These are phyloP conservation scores for Pandion haliaetus DNA, from an alignment of 2,113 vertebrate species.

Conservation along the genomic window DNA sequence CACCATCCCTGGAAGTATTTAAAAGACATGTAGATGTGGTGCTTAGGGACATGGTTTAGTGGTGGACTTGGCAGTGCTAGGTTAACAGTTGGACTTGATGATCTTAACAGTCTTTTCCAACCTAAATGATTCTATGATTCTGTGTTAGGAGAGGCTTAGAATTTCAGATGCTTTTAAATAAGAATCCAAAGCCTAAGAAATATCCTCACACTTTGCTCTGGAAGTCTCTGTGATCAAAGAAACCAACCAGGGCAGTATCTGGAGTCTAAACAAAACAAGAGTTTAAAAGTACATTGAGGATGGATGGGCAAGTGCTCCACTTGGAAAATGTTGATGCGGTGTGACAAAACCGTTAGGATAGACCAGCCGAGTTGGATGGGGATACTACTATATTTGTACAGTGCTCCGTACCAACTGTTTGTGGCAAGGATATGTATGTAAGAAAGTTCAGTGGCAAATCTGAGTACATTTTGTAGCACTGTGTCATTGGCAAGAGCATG, in stretches of 20 bases:
- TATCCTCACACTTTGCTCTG: neutral
- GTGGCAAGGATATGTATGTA: neutral
- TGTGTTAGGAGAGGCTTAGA: neutral
- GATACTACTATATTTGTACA: neutral
- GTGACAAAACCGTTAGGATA: fast-evolving
- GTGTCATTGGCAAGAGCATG: neutral
- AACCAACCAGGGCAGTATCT: fast-evolving
- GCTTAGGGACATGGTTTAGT: neutral
- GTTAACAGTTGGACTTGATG: neutral
- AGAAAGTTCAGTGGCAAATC: neutral
- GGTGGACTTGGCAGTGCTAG: neutral
- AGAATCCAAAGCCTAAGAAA: neutral
- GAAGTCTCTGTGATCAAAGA: neutral
- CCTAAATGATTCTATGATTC: neutral
- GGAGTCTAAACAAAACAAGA: neutral
- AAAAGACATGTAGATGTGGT: neutral
- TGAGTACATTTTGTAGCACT: neutral
- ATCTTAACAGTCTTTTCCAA: neutral
- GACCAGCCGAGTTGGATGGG: neutral
- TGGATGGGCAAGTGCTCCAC: neutral
- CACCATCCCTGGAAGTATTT: neutral
- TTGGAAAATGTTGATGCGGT: neutral
- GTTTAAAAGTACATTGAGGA: neutral
- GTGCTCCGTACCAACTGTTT: neutral
- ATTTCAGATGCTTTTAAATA: neutral